Evolutionary conservation across 2,888 invertebrate species (phyloP), one percentile per base, ranked within the genome.

Genomic region (Caenorhabditis panamensis): DNA sequence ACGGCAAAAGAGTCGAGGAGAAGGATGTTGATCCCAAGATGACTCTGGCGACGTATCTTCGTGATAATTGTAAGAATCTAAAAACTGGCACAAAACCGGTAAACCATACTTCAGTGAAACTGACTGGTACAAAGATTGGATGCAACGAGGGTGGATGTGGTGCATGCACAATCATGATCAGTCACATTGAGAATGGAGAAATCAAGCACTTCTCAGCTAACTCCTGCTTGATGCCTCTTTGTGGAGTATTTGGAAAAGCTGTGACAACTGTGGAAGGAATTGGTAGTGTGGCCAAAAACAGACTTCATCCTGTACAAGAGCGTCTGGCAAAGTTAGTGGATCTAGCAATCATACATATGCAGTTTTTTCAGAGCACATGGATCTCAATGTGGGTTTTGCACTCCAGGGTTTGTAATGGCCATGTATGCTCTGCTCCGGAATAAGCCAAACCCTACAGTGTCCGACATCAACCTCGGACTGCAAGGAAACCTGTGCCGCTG

Each of bases 331-430:
- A 84, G 89, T 89, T 47, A 51, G 79, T 61, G n/a, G 28, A 49
- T n/a, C n/a, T n/a, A n/a, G n/a, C n/a, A n/a, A n/a, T n/a, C n/a
- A n/a, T n/a, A n/a, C n/a, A n/a, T n/a, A n/a, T n/a, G n/a, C n/a
- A n/a, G n/a, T n/a, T n/a, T n/a, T 66, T 79, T 51, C 69, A 89
- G 89, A 78, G 94, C 95, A 0, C 96, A 97, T 90, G 97, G 97
- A 0, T 95, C 96, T 0, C 97, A 97, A 91, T 97, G 97, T 91
- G 96, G 96, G 0, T 96, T 96, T 91, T 96, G 96, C 88, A 96
- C 96, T 0, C 96, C 96, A 0, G 97, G 97, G 31, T 96, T 97
- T 82, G 95, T 97, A 0, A 97, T 97, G 97, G 96, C 96, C 0
- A 96, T 97, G 96, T 97, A 96, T 89, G 93, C 96, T 0, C 92